These are phyloP conservation scores for Clepsis dumicolana DNA, from an alignment of 2,888 invertebrate genomes.

Conservation along the genomic window DNA sequence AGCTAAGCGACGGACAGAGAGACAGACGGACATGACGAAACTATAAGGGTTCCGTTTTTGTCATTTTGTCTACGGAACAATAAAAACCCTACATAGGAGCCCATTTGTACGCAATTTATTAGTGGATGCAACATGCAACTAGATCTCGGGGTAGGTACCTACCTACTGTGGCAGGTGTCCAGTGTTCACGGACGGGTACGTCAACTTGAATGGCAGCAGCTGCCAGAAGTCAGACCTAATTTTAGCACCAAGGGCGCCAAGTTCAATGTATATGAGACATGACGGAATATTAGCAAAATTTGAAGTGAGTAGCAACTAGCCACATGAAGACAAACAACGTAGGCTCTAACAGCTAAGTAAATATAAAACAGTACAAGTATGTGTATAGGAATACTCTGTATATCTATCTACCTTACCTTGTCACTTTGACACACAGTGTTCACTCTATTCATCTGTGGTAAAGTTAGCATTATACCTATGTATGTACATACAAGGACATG, in stretches of 20 bases:
- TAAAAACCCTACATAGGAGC: too few relatives aligned
- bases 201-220: constrained; percentile 54
- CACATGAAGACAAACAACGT: constrained; percentile 9
- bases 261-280: constrained; percentile 56
- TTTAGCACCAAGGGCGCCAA: constrained; percentile 61
- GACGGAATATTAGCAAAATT: constrained; percentile 23
- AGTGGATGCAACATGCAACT: constrained; percentile 9
- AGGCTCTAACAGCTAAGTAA: constrained; percentile 11
- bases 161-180: constrained; percentile 63
- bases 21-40: too few relatives aligned
- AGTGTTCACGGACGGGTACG: constrained; percentile 50
- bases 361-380: neutral
- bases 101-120: neutral
- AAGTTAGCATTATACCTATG: neutral
- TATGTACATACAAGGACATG: too few relatives aligned
- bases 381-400: neutral
- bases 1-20: too few relatives aligned
- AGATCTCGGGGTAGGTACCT: constrained; percentile 5
- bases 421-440: too few relatives aligned
- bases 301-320: constrained; percentile 4
- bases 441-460: too few relatives aligned
- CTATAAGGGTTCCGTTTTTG: too few relatives aligned
- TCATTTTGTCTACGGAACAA: too few relatives aligned
- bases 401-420: too few relatives aligned
- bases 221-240: constrained; percentile 57